Evolutionary conservation across 2,888 invertebrate species (phyloP), one percentile per base, ranked within the genome.

Genomic region (Lepidonotus clava): DNA sequence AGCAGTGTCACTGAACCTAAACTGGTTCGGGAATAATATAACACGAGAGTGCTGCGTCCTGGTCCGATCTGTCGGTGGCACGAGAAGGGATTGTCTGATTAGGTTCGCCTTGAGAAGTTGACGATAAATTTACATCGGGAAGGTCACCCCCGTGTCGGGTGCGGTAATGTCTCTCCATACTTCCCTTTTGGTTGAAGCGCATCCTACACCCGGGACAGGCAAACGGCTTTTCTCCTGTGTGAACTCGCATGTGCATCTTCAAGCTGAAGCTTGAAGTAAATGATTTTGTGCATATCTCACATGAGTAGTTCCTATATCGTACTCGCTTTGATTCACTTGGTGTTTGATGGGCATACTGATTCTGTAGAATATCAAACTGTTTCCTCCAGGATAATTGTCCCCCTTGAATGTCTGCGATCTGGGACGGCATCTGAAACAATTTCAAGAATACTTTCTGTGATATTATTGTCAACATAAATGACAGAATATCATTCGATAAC

Each of bases 211-310:
- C 18, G 5, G 32, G 83, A 34, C 83, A 83, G 32, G 36, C 51
- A 32, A 83, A 83, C 0, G 83, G 83, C 36, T 53, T 83, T 34
- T 83, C 83, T n/a, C 83, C 83, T n/a, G 83, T 56, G 36, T 83
- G 83, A 4, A 51, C 53, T 53, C 83, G 5, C 14, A 53, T 1
- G 38, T 71, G 71, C n/a, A 18, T 34, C 18, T 36, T 38, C 36
- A 71, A n/a, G 8, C 38, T 38, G 38, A 36, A 38, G 11, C 4
- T 38, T 1, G 71, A 71, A 4, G 38, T 1, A 34, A 36, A 36
- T 1, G 38, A 11, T 21, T 71, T 34, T 5, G 18, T 38, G 36
- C 71, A 71, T 32, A 38, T 36, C 21, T 38, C 71, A 71, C 71
- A 71, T 18, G 24, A 8, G 71, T 36, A 38, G 71, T 5, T 2